Conservation (phyloP, 2,888 invertebrate species). For the Sycophila texana region DNA sequence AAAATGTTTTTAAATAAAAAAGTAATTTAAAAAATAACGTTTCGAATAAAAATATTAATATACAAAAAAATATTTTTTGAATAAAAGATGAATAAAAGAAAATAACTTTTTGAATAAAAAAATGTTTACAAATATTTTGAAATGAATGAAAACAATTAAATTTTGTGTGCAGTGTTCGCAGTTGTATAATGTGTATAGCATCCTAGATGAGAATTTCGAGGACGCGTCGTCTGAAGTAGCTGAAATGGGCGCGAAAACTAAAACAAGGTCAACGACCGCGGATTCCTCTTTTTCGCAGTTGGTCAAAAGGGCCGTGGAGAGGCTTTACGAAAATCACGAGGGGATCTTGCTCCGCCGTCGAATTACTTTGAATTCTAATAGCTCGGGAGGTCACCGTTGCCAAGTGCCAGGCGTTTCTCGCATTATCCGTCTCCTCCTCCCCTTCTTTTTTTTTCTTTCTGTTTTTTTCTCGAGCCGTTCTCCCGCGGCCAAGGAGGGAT, state of each 20-base stretch:
- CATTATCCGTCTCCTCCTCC: slow-evolving; percentile 25
- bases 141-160: too few relatives aligned
- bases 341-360: slow-evolving; percentile 4
- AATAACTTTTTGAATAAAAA: too few relatives aligned
- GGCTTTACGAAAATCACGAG: slow-evolving; percentile 11
- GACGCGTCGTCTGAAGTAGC: neutral
- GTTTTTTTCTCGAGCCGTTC: neutral
- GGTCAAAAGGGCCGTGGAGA: neutral
- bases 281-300: neutral
- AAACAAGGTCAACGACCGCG: slow-evolving; percentile 30
- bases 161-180: too few relatives aligned
- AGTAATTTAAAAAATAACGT: too few relatives aligned
- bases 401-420: slow-evolving; percentile 35
- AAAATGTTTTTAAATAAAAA: too few relatives aligned
- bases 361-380: slow-evolving; percentile 50
- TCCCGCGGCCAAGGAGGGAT: neutral
- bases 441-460: neutral
- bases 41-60: too few relatives aligned
- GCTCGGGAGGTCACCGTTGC: slow-evolving; percentile 11
- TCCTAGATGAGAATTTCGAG: too few relatives aligned
- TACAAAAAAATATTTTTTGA: too few relatives aligned
- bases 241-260: slow-evolving; percentile 15
- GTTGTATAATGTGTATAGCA: too few relatives aligned
- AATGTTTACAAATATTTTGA: too few relatives aligned
- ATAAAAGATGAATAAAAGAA: too few relatives aligned